Conservation (phyloP, 2,113 vertebrate genomes). For the Gulo gulo region DNA sequence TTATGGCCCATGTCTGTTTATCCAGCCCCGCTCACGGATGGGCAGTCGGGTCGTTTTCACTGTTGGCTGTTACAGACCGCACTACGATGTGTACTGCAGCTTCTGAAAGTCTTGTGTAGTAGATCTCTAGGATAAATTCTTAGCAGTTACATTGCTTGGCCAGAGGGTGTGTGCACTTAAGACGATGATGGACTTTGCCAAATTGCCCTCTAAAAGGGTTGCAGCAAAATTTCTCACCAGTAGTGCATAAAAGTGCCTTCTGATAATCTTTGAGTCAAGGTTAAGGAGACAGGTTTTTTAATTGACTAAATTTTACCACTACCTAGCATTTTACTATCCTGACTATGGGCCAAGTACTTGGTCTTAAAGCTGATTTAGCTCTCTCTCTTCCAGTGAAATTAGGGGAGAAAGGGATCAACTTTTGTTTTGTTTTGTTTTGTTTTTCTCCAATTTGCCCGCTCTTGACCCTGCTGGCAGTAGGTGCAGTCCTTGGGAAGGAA, state of each 20-base stretch:
- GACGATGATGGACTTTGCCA: background rate
- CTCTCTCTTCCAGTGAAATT: background rate
- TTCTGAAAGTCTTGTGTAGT: background rate
- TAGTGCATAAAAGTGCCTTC: background rate
- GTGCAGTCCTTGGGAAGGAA: background rate
- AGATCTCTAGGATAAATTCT: background rate
- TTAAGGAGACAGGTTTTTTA: conserved; percentile 5
- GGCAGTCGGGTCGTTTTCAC: too few species aligned
- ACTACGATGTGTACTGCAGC: background rate
- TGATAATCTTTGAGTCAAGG: background rate
- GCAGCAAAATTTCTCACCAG: background rate
- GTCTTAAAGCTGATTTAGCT: background rate
- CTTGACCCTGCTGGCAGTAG: background rate
- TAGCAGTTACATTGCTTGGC: background rate
- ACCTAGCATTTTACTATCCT: background rate
- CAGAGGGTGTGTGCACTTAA: background rate
- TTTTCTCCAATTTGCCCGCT: background rate
- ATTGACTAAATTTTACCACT: background rate
- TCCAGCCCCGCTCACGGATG: background rate
- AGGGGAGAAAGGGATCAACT: background rate
- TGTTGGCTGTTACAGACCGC: rapidly evolving
- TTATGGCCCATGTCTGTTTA: too few species aligned
- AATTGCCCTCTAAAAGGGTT: background rate
- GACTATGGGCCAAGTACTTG: background rate
- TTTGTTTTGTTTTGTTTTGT: background rate